Evolutionary conservation across 1,140 invertebrate species (phyloP).

Genomic region (roundworm (Caenorhabditis elegans)): WBcel235 BX284602.5:10389001-10389500

Average conservation of each 20-base stretch:
- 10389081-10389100: background rate
- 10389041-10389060: background rate
- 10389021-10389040: background rate
- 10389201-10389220: background rate
- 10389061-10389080: background rate
- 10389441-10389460: too few species aligned
- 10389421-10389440: too few species aligned
- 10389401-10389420: background rate
- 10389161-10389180: background rate
- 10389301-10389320: background rate
- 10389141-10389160: constrained; percentile 14
- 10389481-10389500: too few species aligned
- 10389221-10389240: constrained; percentile 17
- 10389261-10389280: too few species aligned
- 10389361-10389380: background rate
- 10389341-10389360: constrained; percentile 14
- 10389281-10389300: constrained; percentile 14
- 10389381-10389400: background rate
- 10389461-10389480: too few species aligned
- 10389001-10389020: background rate
- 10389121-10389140: background rate
- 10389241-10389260: background rate
- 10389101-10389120: background rate
- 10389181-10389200: background rate
- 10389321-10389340: background rate